Percentiles rank a stretch among this genome's conserved stretches.
Evolutionary conservation across 2,888 invertebrate species (phyloP).

Genomic region (Eudasyphora cyanicolor): DNA sequence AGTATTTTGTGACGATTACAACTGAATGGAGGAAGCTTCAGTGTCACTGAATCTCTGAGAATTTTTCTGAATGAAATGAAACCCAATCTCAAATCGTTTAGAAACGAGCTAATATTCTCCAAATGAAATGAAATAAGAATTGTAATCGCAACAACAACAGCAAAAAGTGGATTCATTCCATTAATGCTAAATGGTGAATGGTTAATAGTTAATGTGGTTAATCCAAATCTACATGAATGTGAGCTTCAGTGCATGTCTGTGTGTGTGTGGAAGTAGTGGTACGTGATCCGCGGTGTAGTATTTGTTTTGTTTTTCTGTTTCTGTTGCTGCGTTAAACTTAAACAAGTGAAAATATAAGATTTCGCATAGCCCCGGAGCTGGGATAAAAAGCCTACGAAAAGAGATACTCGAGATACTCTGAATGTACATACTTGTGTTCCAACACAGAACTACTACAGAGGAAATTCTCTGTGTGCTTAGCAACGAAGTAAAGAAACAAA

Average conservation of each 20-base stretch:
- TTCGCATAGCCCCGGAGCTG: neutral
- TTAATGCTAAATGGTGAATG: slow-evolving; percentile 15
- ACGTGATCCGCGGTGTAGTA: neutral
- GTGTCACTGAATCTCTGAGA: slow-evolving; percentile 2
- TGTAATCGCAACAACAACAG: neutral
- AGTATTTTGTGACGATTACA: neutral
- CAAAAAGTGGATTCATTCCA: slow-evolving; percentile 15
- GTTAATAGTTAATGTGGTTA: too few relatives aligned
- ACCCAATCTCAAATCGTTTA: neutral
- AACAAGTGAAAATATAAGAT: neutral
- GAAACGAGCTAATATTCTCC: neutral
- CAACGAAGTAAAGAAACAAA: slow-evolving; percentile 2
- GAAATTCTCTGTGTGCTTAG: slow-evolving; percentile 26
- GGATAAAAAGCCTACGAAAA: neutral
- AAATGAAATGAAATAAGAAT: slow-evolving; percentile 4
- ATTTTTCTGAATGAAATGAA: neutral
- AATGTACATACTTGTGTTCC: too few relatives aligned
- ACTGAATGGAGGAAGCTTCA: neutral
- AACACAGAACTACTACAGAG: slow-evolving; percentile 4
- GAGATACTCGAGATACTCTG: too few relatives aligned
- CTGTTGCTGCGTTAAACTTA: neutral
- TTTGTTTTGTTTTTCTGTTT: neutral
- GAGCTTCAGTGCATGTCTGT: neutral
- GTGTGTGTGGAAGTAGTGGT: neutral
- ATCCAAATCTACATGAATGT: neutral